Base-by-base conservation (phyloP, 2,113 vertebrate genomes). In the Coryphaenoides rupestris region DNA sequence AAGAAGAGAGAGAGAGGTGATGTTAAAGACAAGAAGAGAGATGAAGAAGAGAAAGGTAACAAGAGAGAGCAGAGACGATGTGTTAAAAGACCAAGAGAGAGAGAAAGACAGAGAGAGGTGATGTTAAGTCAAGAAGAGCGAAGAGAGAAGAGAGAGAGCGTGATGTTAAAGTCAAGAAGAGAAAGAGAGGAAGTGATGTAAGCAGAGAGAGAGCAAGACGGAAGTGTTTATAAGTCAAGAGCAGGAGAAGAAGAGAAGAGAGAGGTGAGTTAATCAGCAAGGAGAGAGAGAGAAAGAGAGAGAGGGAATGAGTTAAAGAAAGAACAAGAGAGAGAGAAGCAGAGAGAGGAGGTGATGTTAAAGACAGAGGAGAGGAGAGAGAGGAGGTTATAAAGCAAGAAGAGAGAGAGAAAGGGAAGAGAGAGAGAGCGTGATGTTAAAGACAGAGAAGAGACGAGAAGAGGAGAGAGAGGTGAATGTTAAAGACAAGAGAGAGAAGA, bases 161-260 rank as follows among this genome's bases (percentile, higher is more conserved):
- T 21, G 5, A 55, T 21, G 54, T 19, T 13, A 7, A 10, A 52
- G 13, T n/a, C 14, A 19, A 53, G 3, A 23, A 47, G 5, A 19
- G 47, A 53, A 59, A 62, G 17, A 19, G 61, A 13, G 61, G 4
- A 46, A 52, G 10, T n/a, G n/a, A n/a, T n/a, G n/a, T n/a, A n/a
- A n/a, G n/a, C n/a, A 19, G 47, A 53, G 63, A 62, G 19, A 19
- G 61, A 13, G 61, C n/a, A n/a, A n/a, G n/a, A n/a, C n/a, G n/a
- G n/a, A n/a, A n/a, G n/a, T n/a, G n/a, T n/a, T n/a, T n/a, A n/a
- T n/a, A n/a, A n/a, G n/a, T n/a, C n/a, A 15, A 21, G 72, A 69
- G 63, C 19, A 17, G 19, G 50, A 46, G n/a, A 28, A 24, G 33
- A 12, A 59, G 65, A 19, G 4, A 28, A 52, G 10, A 19, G 47